A percentile compares a stretch with the other conserved stretches of the same genome.
phyloP scores from a whole-genome alignment of 2,797 vertebrate genomes.

The Macropodus opercularis region DNA sequence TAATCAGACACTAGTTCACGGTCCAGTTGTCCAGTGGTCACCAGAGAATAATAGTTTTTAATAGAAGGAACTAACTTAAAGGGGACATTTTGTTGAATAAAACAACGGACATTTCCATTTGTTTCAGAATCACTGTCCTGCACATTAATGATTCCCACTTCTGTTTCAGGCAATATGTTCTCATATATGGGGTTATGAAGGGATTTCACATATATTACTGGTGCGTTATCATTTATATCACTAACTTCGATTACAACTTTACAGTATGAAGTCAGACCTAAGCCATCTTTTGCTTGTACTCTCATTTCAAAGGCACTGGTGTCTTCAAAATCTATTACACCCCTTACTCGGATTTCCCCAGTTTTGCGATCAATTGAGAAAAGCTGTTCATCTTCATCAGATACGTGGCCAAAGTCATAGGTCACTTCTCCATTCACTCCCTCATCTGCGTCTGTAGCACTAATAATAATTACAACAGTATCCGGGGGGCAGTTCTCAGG shows the following conservation, averaged over 20 bases:
- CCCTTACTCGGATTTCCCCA: constrained; percentile 37
- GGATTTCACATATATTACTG: constrained; percentile 77
- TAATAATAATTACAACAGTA: constrained; percentile 39
- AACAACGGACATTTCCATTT: constrained; percentile 76
- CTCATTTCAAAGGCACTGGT: neutral
- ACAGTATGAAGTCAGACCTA: constrained; percentile 60
- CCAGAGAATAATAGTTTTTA: constrained; percentile 81
- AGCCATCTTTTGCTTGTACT: constrained; percentile 61
- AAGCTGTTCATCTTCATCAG: constrained; percentile 5
- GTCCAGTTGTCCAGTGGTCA: constrained; percentile 69
- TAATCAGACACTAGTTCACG: constrained; percentile 66
- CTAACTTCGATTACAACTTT: constrained; percentile 63
- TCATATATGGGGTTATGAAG: constrained; percentile 73
- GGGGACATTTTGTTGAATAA: constrained; percentile 74
- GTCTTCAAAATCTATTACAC: constrained; percentile 22
- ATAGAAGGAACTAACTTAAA: constrained; percentile 81
- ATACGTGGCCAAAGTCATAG: constrained; percentile 57
- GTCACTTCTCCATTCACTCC: constrained; percentile 74
- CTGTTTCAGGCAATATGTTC: constrained; percentile 65
- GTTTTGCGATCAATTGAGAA: constrained; percentile 45
- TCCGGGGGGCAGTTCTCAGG: constrained; percentile 69
- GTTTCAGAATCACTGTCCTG: constrained; percentile 78
- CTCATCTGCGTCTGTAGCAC: constrained; percentile 74
- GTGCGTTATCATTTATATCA: constrained; percentile 74
- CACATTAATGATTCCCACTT: constrained; percentile 77